Evolutionary conservation across 2,113 vertebrate species (phyloP).

Genomic region (Plecotus auritus): DNA sequence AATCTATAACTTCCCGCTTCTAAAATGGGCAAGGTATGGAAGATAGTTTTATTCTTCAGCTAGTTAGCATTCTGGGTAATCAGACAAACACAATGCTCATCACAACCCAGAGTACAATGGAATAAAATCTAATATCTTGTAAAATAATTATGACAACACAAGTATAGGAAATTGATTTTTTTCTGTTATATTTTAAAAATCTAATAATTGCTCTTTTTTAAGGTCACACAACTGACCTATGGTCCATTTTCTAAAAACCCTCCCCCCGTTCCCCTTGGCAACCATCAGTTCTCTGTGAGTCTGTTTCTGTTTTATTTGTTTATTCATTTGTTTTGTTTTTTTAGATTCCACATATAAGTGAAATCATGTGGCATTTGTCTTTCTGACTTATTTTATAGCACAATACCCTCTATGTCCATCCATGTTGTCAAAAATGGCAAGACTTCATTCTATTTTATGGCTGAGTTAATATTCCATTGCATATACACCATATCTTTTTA

Average conservation of each 20-base stretch:
- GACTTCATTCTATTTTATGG: background rate
- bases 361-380: background rate
- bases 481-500: too few relatives aligned
- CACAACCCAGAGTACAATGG: background rate
- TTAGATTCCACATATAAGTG: background rate
- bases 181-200: background rate
- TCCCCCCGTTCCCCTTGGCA: background rate
- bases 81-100: background rate
- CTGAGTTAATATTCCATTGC: background rate
- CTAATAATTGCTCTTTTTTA: background rate
- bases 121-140: background rate
- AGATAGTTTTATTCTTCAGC: background rate
- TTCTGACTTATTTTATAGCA: background rate
- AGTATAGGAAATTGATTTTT: background rate
- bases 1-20: slow-evolving; percentile 55
- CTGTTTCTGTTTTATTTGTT: background rate
- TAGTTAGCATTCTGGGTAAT: background rate
- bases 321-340: background rate
- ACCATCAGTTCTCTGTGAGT: background rate
- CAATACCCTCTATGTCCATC: background rate
- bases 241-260: background rate
- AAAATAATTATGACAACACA: background rate
- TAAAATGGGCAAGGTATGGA: slow-evolving; percentile 40
- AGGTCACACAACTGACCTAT: background rate
- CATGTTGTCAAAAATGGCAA: background rate